Evolutionary conservation across 2,888 invertebrate species (phyloP), one percentile per base, ranked within the genome.

Genomic region (Eumacrocentrus americanus): DNA sequence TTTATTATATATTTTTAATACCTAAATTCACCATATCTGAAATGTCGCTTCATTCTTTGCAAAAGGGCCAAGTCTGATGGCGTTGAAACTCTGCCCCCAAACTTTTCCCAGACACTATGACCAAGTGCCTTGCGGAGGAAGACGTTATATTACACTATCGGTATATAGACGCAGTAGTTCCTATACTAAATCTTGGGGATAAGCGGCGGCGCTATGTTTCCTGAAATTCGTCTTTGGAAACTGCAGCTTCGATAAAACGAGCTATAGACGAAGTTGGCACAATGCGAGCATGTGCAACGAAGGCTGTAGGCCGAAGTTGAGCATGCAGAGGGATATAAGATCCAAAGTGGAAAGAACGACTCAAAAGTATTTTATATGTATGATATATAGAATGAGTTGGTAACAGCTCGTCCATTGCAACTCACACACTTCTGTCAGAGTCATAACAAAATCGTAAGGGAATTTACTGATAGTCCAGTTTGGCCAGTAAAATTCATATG

Each of bases 151-250:
- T 54, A 42, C 29, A 29, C 29, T 9, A 6, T 29, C 54, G 44
- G 42, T 54, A 42, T 23, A 53, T 40, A 11, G 42, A 34, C 16
- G 3, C 3, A 38, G 44, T 18, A 25, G 44, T 44, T 44, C 44
- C n/a, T 14, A 46, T 18, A 54, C 34, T 54, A 54, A 54, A 54
- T 54, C 44, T 29, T 11, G 1, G 20, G 54, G 42, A 42, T 42
- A 54, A 42, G 20, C 29, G 29, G 18, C 18, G 34, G 46, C 46
- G 46, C 46, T 44, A 44, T 29, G 34, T 14, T 7, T 20, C 3
- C 44, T 14, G 29, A 54, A 54, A 54, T 54, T 54, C 44, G 54
- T 54, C 54, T 54, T 54, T 44, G 44, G 29, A 54, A 54, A 54
- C 44, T 54, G 57, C 57, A 40, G 16, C 23, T 40, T 14, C 50